These are phyloP conservation scores for Lepidocyrtoides sp. DNA, from an alignment of 2,888 invertebrate genomes.

Conservation along the genomic window DNA sequence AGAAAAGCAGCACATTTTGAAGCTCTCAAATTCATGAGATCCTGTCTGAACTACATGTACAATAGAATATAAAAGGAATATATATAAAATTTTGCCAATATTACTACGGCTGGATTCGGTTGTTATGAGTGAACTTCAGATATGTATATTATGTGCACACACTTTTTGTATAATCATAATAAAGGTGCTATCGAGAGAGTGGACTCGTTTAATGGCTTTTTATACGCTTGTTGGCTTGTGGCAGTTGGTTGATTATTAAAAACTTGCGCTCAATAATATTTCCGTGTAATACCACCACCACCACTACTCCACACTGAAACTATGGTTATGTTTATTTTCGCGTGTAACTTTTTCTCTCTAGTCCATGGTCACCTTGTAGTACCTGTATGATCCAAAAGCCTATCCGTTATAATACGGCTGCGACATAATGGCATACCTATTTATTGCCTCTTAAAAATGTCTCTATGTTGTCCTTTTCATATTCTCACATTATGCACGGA, in stretches of 20 bases:
- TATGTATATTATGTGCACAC: not conserved
- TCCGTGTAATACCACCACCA: not conserved
- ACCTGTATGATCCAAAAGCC: not conserved
- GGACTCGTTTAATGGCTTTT: slow-evolving; percentile 63
- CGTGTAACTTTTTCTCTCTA: slow-evolving; percentile 29
- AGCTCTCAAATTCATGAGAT: slow-evolving; percentile 53
- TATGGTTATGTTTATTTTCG: not conserved
- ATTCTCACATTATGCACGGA: slow-evolving; percentile 7
- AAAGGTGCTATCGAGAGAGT: slow-evolving; percentile 41
- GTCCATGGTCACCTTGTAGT: slow-evolving; percentile 28
- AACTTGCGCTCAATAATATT: slow-evolving; percentile 63
- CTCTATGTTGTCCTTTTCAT: not conserved
- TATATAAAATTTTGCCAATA: not conserved
- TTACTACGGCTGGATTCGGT: not conserved
- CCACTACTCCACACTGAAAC: not conserved
- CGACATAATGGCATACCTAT: not conserved
- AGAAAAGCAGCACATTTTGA: slow-evolving; percentile 30
- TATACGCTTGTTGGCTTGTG: slow-evolving; percentile 44
- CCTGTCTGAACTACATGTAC: not conserved
- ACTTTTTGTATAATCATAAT: not conserved
- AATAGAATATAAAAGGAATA: not conserved
- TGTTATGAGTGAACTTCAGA: too few relatives aligned
- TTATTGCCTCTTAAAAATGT: slow-evolving; percentile 40
- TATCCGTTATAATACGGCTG: not conserved
- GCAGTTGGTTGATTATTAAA: slow-evolving; percentile 68